Base-by-base conservation (phyloP, 1,140 invertebrate species). In the Venustaconcha ellipsiformis region DNA sequence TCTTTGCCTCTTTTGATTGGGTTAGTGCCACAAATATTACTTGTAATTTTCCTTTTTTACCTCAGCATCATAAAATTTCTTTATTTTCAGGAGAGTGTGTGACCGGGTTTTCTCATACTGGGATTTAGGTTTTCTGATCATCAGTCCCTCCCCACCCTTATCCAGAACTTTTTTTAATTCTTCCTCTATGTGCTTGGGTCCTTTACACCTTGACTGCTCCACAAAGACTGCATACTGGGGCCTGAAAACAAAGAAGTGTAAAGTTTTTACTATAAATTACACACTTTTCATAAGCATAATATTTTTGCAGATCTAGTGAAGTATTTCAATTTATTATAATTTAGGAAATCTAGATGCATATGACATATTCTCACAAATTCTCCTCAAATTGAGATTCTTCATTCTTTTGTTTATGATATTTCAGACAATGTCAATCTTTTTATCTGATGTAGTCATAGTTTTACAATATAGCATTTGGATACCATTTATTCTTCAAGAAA, bases 51-150 rank as follows among this genome's bases (percentile, higher is more conserved):
- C 26, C 0, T 30, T 2, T 68, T 67, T 70, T 72, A 88, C 87
- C 84, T 88, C 86, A 59, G 87, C 87, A 84, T 88, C 87, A 79
- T 88, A 83, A 74, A 88, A 87, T 69, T 83, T 88, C 80, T 88
- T 88, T 18, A 87, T 82, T 73, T 88, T 88, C 4, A 88, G 80
- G 57, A 88, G 66, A 56, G 87, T 86, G 26, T 81, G 76, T 14
- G 86, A 87, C 58, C 86, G 63, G n/a, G 57, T 80, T 37, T 81
- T 70, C 63, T 88, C 87, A 68, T 88, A 88, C n/a, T 81, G 72
- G 14, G 86, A 87, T 4, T 80, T 78, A 26, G 87, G 87, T 69
- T 88, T 56, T 23, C 87, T 69, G 37, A 88, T 84, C 87, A 88
- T 88, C 3, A 88, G 76, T 0, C 87, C 87, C 66, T 88, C 87